Conservation (phyloP, 1,140 invertebrate species). For the Magallana ariakensis region DNA sequence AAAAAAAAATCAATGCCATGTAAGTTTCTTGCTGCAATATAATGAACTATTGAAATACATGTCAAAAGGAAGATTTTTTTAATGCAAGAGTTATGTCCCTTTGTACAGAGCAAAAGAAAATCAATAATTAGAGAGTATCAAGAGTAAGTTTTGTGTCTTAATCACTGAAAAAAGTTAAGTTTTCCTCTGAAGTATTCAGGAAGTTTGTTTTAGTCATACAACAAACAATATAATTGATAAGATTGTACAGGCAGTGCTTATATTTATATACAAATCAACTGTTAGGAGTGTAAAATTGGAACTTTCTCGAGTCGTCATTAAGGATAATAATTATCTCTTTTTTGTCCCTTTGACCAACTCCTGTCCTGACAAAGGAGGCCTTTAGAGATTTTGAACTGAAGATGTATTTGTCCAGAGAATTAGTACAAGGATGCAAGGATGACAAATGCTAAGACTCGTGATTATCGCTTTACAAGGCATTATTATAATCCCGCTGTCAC, state of each 20-base stretch:
- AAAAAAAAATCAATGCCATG: too few relatives aligned
- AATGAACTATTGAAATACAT: too few relatives aligned
- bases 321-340: background rate
- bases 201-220: background rate
- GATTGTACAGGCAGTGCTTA: background rate
- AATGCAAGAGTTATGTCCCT: background rate
- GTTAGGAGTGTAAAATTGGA: background rate
- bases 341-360: conserved; percentile 13
- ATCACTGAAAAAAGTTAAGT: background rate
- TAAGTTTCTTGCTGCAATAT: too few relatives aligned
- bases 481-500: conserved; percentile 8
- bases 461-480: conserved; percentile 22
- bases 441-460: background rate
- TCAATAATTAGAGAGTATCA: background rate
- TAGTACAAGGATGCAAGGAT: conserved; percentile 26
- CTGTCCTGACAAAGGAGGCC: background rate
- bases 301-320: background rate
- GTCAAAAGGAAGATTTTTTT: too few relatives aligned
- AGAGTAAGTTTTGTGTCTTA: background rate
- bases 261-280: background rate
- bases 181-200: background rate
- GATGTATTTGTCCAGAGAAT: conserved; percentile 8
- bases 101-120: conserved; percentile 1
- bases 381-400: conserved; percentile 1
- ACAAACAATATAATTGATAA: conserved; percentile 13